A percentile compares a stretch with the other conserved stretches of the same genome.
phyloP scores from a whole-genome alignment of 2,888 invertebrate genomes.

The Actias luna region DNA sequence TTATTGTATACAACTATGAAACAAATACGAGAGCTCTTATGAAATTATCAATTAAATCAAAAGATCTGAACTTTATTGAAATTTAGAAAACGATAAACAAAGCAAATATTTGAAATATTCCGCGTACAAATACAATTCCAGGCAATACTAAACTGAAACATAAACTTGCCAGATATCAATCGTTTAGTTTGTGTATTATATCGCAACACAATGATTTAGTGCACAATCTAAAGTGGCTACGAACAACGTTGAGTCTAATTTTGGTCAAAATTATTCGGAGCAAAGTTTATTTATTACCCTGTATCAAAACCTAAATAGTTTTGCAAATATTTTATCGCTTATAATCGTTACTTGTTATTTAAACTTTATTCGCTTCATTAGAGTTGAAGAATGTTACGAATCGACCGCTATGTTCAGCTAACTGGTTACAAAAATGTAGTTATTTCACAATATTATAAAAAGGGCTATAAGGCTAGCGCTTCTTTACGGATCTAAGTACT shows the following conservation, averaged over 20 bases:
- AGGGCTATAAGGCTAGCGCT: too few species aligned
- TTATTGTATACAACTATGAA: background rate
- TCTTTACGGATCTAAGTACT: too few species aligned
- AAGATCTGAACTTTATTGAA: background rate
- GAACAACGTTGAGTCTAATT: constrained; percentile 28
- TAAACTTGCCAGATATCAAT: constrained; percentile 35
- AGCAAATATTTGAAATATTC: background rate
- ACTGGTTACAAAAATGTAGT: background rate
- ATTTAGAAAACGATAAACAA: background rate
- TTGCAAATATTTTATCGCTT: background rate
- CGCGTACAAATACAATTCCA: background rate
- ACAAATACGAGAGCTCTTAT: background rate
- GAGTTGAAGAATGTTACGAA: background rate
- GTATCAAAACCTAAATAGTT: background rate
- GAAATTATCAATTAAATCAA: background rate
- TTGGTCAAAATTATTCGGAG: constrained; percentile 7
- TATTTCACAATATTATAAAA: too few species aligned
- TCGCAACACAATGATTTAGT: constrained; percentile 30
- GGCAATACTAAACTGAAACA: constrained; percentile 1
- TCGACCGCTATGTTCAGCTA: background rate
- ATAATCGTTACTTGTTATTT: background rate
- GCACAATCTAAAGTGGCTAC: constrained; percentile 24
- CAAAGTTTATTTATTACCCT: background rate
- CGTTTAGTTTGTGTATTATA: constrained; percentile 29
- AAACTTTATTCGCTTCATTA: background rate